These are phyloP conservation scores for Phocoena phocoena DNA, from an alignment of 2,113 vertebrate species.

Conservation along the genomic window DNA sequence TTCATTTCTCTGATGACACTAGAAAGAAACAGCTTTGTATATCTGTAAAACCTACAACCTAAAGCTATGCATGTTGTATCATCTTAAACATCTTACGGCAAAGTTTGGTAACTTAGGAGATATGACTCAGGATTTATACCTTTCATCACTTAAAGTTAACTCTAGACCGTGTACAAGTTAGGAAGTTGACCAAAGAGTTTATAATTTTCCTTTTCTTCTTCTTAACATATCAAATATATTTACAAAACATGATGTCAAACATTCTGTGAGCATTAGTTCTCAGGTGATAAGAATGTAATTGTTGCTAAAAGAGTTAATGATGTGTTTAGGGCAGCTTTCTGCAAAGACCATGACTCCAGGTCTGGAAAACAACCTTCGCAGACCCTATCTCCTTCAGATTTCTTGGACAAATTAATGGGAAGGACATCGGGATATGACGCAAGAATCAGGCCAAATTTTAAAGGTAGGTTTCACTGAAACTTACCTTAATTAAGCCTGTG, in stretches of 20 bases:
- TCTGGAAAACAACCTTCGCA: conserved; percentile 91
- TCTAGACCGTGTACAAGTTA: conserved; percentile 25
- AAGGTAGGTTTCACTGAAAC: conserved; percentile 89
- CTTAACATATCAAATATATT: conserved; percentile 27
- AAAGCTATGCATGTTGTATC: background rate
- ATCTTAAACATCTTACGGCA: conserved; percentile 15
- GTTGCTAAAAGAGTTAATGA: conserved; percentile 77
- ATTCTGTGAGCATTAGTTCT: background rate
- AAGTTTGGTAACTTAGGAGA: conserved; percentile 12
- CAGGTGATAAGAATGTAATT: background rate
- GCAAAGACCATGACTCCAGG: conserved; percentile 97
- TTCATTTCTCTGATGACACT: conserved; percentile 27
- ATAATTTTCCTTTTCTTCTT: conserved; percentile 17
- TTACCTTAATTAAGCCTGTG: conserved; percentile 42
- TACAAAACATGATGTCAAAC: background rate
- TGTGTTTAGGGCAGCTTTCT: conserved; percentile 90
- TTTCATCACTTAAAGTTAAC: conserved; percentile 52
- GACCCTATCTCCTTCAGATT: conserved; percentile 97
- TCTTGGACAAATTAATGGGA: conserved; percentile 99
- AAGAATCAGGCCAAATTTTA: conserved; percentile 98
- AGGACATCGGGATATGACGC: conserved; percentile 98
- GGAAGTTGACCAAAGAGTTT: conserved; percentile 39
- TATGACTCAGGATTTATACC: background rate
- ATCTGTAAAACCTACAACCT: conserved; percentile 6
- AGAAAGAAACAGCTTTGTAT: conserved; percentile 35